A percentile compares a stretch with the other conserved stretches of the same genome.
Evolutionary conservation across 2,113 vertebrate genomes (phyloP).

Genomic region (Carassius carassius): DNA sequence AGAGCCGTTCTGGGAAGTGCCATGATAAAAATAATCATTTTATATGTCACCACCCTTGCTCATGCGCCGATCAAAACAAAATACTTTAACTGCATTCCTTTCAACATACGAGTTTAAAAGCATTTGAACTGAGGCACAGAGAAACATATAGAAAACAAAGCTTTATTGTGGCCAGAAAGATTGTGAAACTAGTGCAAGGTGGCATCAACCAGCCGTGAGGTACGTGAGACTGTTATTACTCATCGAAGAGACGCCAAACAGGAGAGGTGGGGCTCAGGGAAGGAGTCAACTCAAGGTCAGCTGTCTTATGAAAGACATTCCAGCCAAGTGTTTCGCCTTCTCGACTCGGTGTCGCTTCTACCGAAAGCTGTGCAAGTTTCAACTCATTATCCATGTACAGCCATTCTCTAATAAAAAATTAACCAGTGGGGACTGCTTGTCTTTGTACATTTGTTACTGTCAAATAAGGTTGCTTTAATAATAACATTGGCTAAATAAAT

Average conservation of each 20-base stretch:
- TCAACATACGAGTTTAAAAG: conserved; percentile 39
- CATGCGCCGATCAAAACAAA: neutral
- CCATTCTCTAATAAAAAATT: neutral
- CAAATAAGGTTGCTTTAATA: neutral
- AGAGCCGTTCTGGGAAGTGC: neutral
- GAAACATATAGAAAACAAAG: conserved; percentile 52
- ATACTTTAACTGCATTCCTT: conserved; percentile 36
- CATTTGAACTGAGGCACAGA: conserved; percentile 43
- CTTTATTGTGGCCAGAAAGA: conserved; percentile 54
- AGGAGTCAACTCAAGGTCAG: conserved; percentile 57
- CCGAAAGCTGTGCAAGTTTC: conserved; percentile 23
- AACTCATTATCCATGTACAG: neutral
- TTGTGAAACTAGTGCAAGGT: conserved; percentile 53
- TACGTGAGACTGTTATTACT: conserved; percentile 57
- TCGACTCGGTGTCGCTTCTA: conserved; percentile 40
- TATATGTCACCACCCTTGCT: neutral
- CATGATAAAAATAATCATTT: conserved; percentile 25
- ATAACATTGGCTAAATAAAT: neutral
- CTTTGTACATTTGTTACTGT: neutral
- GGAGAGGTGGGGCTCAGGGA: conserved; percentile 48
- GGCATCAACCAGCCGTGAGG: conserved; percentile 48
- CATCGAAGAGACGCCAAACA: conserved; percentile 47
- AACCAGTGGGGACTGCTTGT: neutral
- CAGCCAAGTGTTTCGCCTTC: conserved; percentile 39
- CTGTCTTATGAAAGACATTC: conserved; percentile 49